Percentiles rank a stretch among this genome's conserved stretches.
These are phyloP conservation scores for Drosophila tropicalis DNA, from an alignment of 1,140 invertebrate genomes.

Conservation along the genomic window DNA sequence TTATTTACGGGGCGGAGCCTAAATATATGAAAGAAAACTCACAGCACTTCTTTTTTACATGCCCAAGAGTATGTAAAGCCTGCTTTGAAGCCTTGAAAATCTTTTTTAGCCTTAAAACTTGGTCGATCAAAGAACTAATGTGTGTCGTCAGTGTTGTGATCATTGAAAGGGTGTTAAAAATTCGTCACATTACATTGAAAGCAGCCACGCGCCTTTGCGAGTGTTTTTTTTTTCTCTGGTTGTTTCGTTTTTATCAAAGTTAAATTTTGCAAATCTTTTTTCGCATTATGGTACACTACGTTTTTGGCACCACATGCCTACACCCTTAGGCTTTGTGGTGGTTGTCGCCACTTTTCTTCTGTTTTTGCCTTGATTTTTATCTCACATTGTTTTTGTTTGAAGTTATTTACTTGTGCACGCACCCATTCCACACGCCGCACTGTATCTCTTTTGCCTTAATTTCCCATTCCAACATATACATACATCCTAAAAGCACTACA, in stretches of 20 bases:
- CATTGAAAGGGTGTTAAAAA: too few relatives aligned
- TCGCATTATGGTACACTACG: slow-evolving; percentile 15
- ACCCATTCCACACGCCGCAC: slow-evolving; percentile 21
- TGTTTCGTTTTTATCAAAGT: background rate
- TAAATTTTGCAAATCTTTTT: slow-evolving; percentile 18
- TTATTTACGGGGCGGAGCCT: slow-evolving; percentile 23
- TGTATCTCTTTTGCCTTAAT: background rate
- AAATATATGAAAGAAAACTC: slow-evolving; percentile 5
- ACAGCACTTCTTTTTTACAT: background rate
- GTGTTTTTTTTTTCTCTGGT: background rate
- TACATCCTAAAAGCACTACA: background rate
- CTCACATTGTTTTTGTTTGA: slow-evolving; percentile 36
- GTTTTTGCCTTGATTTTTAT: slow-evolving; percentile 44
- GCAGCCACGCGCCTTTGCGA: background rate
- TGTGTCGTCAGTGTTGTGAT: too few relatives aligned
- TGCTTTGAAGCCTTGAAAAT: background rate
- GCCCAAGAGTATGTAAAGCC: background rate
- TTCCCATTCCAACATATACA: background rate
- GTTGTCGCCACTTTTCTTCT: slow-evolving; percentile 37
- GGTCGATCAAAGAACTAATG: too few relatives aligned
- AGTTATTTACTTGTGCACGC: slow-evolving; percentile 71
- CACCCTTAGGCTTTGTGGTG: slow-evolving; percentile 25
- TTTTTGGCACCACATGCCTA: background rate
- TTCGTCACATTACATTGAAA: background rate
- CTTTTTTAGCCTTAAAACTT: background rate